Percentiles rank a stretch among this genome's conserved stretches.
phyloP scores from a whole-genome alignment of 1,140 invertebrate species.

The Drosophila prosaltans region DNA sequence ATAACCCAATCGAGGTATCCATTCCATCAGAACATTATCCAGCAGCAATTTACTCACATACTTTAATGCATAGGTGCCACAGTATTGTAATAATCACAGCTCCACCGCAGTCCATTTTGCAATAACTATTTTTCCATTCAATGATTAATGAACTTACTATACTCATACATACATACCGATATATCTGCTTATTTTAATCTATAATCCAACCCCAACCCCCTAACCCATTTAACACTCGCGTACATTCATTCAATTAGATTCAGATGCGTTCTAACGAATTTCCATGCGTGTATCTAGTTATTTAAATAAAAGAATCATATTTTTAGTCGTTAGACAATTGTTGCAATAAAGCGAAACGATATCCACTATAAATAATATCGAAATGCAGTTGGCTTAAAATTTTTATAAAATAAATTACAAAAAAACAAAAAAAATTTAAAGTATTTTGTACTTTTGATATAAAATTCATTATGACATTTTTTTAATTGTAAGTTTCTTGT shows the following conservation, averaged over 20 bases:
- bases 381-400: constrained; percentile 30
- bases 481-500: constrained; percentile 75
- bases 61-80: constrained; percentile 63
- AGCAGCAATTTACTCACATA: constrained; percentile 16
- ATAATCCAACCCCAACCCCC: constrained; percentile 16
- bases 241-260: constrained; percentile 70
- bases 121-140: constrained; percentile 1
- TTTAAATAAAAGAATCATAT: constrained; percentile 79
- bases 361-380: constrained; percentile 30
- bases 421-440: constrained; percentile 43
- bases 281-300: constrained; percentile 82
- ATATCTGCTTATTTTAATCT: background rate
- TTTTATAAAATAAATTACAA: constrained; percentile 38
- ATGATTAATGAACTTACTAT: background rate
- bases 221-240: constrained; percentile 67
- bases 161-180: too few species aligned
- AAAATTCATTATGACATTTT: constrained; percentile 63
- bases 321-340: constrained; percentile 82
- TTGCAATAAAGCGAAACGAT: constrained; percentile 57
- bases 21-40: constrained; percentile 16
- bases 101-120: too few species aligned
- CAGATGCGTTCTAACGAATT: constrained; percentile 75
- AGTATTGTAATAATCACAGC: constrained; percentile 50
- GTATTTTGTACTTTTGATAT: constrained; percentile 51
- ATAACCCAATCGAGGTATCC: background rate